Percentiles rank a stretch among this genome's conserved stretches.
Evolutionary conservation across 2,113 vertebrate genomes (phyloP).

Genomic region (Cyprinodon tularosa): DNA sequence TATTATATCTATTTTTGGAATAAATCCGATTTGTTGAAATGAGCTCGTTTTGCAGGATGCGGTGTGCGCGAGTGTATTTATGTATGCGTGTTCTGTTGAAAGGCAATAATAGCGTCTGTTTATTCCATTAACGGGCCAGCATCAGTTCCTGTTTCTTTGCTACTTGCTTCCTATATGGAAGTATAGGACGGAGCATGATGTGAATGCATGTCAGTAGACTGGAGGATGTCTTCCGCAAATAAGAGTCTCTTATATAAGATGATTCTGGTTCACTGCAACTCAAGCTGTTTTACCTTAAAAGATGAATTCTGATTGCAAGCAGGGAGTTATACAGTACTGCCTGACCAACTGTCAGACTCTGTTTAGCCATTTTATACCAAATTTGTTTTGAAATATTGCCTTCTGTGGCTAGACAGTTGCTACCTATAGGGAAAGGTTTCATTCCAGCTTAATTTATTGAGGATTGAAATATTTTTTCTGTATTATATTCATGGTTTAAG

Average conservation of each 20-base stretch:
- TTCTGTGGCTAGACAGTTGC: neutral
- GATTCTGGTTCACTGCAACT: constrained; percentile 24
- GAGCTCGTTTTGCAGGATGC: constrained; percentile 62
- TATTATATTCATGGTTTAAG: neutral
- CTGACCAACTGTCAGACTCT: neutral
- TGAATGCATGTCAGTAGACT: constrained; percentile 27
- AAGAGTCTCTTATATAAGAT: constrained; percentile 28
- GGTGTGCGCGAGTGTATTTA: constrained; percentile 50
- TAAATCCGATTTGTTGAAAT: constrained; percentile 66
- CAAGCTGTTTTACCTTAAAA: neutral
- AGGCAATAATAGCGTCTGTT: constrained; percentile 75
- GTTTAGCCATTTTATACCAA: neutral
- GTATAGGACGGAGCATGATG: constrained; percentile 32
- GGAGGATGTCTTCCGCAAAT: constrained; percentile 46
- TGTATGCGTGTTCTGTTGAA: constrained; percentile 64
- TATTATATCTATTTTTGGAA: constrained; percentile 81
- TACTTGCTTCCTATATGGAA: constrained; percentile 43
- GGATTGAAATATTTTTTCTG: neutral
- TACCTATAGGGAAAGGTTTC: neutral
- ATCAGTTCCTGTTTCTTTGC: constrained; percentile 67
- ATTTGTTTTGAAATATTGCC: neutral
- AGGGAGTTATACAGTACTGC: neutral
- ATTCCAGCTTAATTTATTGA: neutral
- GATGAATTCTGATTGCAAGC: neutral
- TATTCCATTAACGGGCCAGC: constrained; percentile 64